Evolutionary conservation across 2,888 invertebrate species (phyloP), one percentile per base, ranked within the genome.

Genomic region (Patella caerulea): DNA sequence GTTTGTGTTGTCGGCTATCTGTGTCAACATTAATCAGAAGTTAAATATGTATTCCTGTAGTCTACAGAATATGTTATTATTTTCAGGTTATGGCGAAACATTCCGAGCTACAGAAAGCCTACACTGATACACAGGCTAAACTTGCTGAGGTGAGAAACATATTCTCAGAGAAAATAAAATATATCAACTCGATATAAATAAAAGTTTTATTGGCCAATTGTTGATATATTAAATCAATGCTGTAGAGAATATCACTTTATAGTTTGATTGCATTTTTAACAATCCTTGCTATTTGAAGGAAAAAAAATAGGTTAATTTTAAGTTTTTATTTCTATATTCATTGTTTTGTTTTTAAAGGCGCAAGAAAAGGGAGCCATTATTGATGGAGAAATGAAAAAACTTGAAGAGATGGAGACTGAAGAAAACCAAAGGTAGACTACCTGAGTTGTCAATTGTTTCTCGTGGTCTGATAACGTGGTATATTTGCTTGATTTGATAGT

Each of bases 341-440:
- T 74, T 45, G 7, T 5, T 71, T 71, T n/a, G n/a, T 71, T 24
- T 72, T 71, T 53, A 5, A 71, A 86, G 86, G 85, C 83, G 7
- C 82, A 86, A 74, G 71, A 53, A 89, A 92, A 83, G 86, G 92
- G 84, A 81, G 73, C 76, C 15, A 73, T 79, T 54, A 86, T 90
- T 75, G 90, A 89, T 76, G 79, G 81, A 71, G 92, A 92, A 59
- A 91, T 94, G 84, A 90, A 92, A 77, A 92, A 92, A 83, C 91
- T 94, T 77, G 92, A 92, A 78, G 88, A 91, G 77, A 90, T 92
- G 86, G 93, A 93, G 81, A 92, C 91, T 7, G 89, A 90, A 53
- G 93, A 93, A 85, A 94, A 94, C 78, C 94, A 92, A 81, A 93
- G 93, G 93, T 93, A 91, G 88, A 81, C 14, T 14, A 69, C 71